Conservation (phyloP, 2,888 invertebrate species). For the Heliconius sara region DNA sequence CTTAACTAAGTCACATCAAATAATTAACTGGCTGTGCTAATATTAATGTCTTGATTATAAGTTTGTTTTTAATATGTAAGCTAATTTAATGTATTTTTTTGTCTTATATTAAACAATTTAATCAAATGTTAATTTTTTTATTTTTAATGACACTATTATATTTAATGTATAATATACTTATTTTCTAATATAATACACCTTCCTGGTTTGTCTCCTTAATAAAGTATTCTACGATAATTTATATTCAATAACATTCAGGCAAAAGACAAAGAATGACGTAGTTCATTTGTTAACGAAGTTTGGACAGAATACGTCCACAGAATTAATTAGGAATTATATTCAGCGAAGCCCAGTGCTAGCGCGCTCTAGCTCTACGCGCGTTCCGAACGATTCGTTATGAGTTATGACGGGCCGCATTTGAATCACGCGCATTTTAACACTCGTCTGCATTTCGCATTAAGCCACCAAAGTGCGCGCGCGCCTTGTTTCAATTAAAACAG, state of each 20-base stretch:
- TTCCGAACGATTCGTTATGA: constrained; percentile 49
- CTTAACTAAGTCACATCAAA: constrained; percentile 4
- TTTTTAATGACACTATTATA: background rate
- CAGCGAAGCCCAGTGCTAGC: constrained; percentile 43
- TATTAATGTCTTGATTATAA: constrained; percentile 1
- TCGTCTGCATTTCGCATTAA: constrained; percentile 67
- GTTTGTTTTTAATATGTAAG: constrained; percentile 10
- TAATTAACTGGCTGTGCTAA: constrained; percentile 23
- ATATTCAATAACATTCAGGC: constrained; percentile 5
- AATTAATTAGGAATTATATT: constrained; percentile 67
- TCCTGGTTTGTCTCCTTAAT: constrained; percentile 2
- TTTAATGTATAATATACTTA: background rate
- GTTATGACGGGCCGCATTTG: constrained; percentile 53
- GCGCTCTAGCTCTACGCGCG: constrained; percentile 33
- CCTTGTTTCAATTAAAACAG: constrained; percentile 62
- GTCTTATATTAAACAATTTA: constrained; percentile 9
- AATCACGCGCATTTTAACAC: constrained; percentile 53
- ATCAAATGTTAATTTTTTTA: background rate
- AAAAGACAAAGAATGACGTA: constrained; percentile 55
- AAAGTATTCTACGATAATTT: background rate
- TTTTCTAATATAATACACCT: background rate
- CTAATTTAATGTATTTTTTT: background rate
- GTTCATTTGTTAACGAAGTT: constrained; percentile 60
- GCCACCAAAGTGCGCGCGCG: constrained; percentile 72
- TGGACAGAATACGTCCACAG: constrained; percentile 65